Conservation (phyloP, 2,113 vertebrate species). For the Tamias sibiricus region DNA sequence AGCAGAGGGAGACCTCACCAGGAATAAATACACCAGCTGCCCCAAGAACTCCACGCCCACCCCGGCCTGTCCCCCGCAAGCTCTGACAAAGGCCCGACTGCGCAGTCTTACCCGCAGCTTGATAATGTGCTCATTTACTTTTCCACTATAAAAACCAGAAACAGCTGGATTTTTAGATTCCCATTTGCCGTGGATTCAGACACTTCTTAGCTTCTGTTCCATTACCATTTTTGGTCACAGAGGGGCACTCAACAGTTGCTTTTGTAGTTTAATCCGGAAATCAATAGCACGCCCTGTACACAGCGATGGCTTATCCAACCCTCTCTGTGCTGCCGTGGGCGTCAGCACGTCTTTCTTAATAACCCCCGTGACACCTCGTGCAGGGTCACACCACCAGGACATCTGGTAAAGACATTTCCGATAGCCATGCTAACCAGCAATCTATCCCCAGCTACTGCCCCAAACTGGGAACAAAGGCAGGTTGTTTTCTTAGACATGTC, state of each 20-base stretch:
- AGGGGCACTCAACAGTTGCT: constrained; percentile 43
- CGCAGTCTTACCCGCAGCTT: constrained; percentile 58
- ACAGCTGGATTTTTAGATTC: background rate
- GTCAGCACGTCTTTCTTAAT: background rate
- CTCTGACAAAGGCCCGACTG: constrained; percentile 56
- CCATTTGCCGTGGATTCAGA: constrained; percentile 62
- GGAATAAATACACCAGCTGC: constrained; percentile 67
- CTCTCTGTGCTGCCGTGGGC: background rate
- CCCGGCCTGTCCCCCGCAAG: constrained; percentile 44
- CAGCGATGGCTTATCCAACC: background rate
- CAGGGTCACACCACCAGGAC: background rate
- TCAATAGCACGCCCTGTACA: background rate
- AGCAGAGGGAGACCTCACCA: background rate
- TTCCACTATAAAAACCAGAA: constrained; percentile 66
- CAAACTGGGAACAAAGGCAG: background rate
- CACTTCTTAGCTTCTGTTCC: constrained; percentile 34
- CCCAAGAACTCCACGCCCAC: background rate
- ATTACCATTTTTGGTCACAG: constrained; percentile 53
- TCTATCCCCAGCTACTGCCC: background rate
- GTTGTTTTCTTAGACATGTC: background rate
- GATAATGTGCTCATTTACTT: constrained; percentile 70
- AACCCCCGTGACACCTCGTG: background rate
- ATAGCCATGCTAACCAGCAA: background rate
- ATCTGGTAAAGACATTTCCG: background rate
- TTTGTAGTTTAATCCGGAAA: constrained; percentile 55